phyloP scores from a whole-genome alignment of 2,797 vertebrate genomes.

The Benthosema pterotum region DNA sequence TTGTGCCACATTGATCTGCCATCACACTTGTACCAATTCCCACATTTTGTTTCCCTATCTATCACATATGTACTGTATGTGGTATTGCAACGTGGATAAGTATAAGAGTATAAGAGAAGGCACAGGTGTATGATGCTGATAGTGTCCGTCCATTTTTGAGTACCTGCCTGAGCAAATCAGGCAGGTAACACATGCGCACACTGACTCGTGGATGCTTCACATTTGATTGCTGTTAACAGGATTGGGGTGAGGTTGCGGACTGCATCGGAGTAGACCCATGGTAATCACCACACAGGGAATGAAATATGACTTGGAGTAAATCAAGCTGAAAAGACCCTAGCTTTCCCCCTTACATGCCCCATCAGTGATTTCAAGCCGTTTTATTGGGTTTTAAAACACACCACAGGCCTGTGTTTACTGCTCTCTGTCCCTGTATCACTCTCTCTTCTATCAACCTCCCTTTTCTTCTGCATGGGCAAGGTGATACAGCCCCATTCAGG shows the following conservation, averaged over 20 bases:
- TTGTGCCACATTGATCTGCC: neutral
- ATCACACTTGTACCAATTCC: neutral
- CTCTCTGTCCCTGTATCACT: constrained; percentile 8
- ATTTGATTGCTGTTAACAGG: constrained; percentile 61
- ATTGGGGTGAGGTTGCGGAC: constrained; percentile 57
- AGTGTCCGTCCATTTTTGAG: constrained; percentile 42
- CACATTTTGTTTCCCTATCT: constrained; percentile 16
- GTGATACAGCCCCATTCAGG: constrained; percentile 4
- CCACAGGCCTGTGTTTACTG: constrained; percentile 43
- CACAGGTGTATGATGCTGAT: constrained; percentile 42
- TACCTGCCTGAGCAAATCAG: constrained; percentile 28
- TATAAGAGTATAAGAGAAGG: constrained; percentile 24
- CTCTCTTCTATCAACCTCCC: neutral
- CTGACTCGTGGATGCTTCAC: constrained; percentile 52
- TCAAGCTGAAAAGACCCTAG: constrained; percentile 57
- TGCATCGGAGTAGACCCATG: constrained; percentile 52
- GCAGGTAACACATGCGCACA: constrained; percentile 39
- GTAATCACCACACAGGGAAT: constrained; percentile 64
- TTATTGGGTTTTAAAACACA: constrained; percentile 58
- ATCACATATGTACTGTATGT: constrained; percentile 18
- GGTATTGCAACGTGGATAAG: neutral
- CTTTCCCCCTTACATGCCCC: constrained; percentile 52
- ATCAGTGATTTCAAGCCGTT: constrained; percentile 58
- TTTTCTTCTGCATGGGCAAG: fast-evolving
- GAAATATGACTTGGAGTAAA: constrained; percentile 64